Percentiles rank a stretch among this genome's conserved stretches.
Evolutionary conservation across 2,888 invertebrate genomes (phyloP).

Genomic region (Cryptophagus acutangulus): DNA sequence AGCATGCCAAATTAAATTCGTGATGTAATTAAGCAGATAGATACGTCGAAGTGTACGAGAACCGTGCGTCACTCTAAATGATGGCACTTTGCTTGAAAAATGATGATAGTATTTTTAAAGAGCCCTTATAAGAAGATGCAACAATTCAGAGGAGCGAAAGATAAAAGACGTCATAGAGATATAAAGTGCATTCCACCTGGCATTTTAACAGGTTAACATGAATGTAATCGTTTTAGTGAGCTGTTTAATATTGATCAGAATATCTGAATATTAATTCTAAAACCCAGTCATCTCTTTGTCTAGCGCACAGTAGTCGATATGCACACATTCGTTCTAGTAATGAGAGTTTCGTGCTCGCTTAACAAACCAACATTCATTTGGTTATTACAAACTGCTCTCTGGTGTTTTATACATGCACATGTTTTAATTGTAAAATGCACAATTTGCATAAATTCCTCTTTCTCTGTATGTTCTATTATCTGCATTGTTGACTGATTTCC

Average conservation of each 20-base stretch:
- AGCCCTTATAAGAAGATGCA: too few relatives aligned
- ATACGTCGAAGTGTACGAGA: background rate
- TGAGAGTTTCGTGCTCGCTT: conserved; percentile 26
- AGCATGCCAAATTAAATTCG: background rate
- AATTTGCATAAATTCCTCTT: conserved; percentile 14
- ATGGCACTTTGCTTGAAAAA: background rate
- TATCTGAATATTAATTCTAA: conserved; percentile 27
- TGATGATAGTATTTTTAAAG: background rate
- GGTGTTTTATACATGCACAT: conserved; percentile 20
- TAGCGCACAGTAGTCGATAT: conserved; percentile 1
- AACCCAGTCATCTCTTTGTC: conserved; percentile 1
- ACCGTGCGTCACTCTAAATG: background rate
- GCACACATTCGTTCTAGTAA: conserved; percentile 13
- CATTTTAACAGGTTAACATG: conserved; percentile 30
- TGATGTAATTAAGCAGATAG: background rate
- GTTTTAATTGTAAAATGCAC: conserved; percentile 20
- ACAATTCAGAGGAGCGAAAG: too few relatives aligned
- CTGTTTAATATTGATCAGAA: conserved; percentile 29
- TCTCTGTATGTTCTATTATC: background rate
- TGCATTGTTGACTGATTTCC: background rate
- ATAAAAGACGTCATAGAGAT: too few relatives aligned
- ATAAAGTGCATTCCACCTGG: too few relatives aligned
- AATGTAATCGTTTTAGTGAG: conserved; percentile 29
- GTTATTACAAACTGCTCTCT: conserved; percentile 19
- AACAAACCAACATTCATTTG: conserved; percentile 22